Evolutionary conservation across 1,140 invertebrate species (phyloP).

Genomic region (Propsilocerus akamusi): DNA sequence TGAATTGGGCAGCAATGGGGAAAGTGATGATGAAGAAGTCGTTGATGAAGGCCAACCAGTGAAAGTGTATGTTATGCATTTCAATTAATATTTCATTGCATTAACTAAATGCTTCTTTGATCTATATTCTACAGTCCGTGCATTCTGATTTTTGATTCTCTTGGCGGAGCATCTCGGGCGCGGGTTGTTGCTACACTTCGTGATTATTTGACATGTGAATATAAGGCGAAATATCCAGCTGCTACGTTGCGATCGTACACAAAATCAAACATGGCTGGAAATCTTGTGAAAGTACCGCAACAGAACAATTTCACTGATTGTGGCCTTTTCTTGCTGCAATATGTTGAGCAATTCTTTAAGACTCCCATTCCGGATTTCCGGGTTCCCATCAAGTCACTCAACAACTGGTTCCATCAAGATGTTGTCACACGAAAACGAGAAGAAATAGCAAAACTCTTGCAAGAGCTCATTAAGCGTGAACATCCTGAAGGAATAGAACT

Average conservation of each 20-base stretch:
- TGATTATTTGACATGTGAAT: constrained; percentile 80
- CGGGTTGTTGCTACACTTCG: constrained; percentile 70
- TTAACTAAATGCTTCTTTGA: too few relatives aligned
- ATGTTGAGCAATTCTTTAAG: constrained; percentile 90
- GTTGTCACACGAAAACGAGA: constrained; percentile 58
- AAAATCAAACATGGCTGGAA: constrained; percentile 65
- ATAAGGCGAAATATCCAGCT: constrained; percentile 52
- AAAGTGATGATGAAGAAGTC: constrained; percentile 35
- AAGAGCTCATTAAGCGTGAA: constrained; percentile 24
- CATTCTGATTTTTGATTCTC: constrained; percentile 88
- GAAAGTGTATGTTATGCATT: constrained; percentile 1
- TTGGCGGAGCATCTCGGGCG: constrained; percentile 58
- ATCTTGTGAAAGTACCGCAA: constrained; percentile 77
- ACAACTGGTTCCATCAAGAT: constrained; percentile 62
- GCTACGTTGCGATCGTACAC: constrained; percentile 35
- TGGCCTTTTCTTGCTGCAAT: constrained; percentile 87
- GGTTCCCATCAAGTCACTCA: constrained; percentile 53
- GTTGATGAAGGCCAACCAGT: neutral
- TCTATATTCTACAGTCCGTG: constrained; percentile 42
- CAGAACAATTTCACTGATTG: constrained; percentile 96
- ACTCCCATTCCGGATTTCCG: constrained; percentile 52
- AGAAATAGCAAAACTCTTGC: constrained; percentile 55
- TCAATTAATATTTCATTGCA: too few relatives aligned
- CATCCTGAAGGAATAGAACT: constrained; percentile 31
- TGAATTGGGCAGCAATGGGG: constrained; percentile 33